Evolutionary conservation across 2,113 vertebrate species (phyloP).

Genomic region (Eupsittula cactorum): DNA sequence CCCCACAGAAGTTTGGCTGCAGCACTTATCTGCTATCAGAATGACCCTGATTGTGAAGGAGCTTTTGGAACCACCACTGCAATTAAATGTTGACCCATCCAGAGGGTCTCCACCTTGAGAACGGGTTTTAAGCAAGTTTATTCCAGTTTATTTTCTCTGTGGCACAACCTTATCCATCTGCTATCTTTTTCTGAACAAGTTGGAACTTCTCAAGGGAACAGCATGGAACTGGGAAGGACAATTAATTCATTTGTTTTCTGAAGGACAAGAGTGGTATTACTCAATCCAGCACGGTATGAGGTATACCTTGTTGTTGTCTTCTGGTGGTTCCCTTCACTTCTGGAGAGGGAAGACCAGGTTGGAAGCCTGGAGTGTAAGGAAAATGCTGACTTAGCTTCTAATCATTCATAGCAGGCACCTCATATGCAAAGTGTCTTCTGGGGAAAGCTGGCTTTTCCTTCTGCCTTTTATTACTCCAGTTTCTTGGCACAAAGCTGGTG

Average conservation of each 20-base stretch:
- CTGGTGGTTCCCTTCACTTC: not conserved
- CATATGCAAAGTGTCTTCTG: not conserved
- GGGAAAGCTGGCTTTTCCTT: not conserved
- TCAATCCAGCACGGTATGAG: not conserved
- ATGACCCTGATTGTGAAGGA: not conserved
- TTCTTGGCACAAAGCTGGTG: not conserved
- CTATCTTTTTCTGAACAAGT: not conserved
- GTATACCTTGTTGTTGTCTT: not conserved
- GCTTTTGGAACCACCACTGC: not conserved
- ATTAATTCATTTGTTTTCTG: not conserved
- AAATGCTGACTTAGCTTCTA: not conserved
- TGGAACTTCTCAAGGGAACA: not conserved
- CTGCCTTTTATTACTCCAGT: not conserved
- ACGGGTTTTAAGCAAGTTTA: not conserved
- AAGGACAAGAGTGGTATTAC: not conserved
- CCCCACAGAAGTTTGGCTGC: not conserved
- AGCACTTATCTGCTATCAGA: not conserved
- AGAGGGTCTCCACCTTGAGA: not conserved
- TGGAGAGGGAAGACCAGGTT: not conserved
- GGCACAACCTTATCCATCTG: not conserved
- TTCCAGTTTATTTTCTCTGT: not conserved
- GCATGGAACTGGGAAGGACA: accelerated
- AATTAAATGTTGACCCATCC: not conserved
- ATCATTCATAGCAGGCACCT: not conserved
- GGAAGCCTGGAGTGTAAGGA: not conserved